Conservation (phyloP, 1,140 invertebrate genomes). For the Neotoxoptera formosana region DNA sequence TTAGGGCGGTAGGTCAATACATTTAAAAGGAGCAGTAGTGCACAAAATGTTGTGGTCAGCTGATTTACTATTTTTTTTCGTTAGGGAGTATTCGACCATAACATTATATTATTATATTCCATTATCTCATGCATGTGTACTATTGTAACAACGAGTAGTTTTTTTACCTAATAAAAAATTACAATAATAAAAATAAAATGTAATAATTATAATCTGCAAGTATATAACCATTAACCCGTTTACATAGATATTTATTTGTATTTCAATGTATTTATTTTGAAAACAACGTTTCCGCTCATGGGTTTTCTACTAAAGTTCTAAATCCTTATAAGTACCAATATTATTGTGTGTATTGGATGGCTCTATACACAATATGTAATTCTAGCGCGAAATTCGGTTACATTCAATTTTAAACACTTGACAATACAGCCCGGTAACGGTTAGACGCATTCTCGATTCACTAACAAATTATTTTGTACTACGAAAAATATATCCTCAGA, state of each 20-base stretch:
- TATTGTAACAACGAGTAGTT: background rate
- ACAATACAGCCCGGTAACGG: background rate
- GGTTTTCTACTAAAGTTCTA: background rate
- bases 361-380: background rate
- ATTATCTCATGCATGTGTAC: background rate
- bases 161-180: background rate
- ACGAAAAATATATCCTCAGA: background rate
- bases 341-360: background rate
- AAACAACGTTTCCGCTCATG: background rate
- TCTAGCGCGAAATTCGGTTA: background rate
- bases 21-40: background rate
- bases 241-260: background rate
- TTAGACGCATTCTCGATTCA: background rate
- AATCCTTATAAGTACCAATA: background rate
- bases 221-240: too few relatives aligned
- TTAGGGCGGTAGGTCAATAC: background rate
- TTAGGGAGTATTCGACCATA: background rate
- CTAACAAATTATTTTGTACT: background rate
- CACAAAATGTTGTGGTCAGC: background rate
- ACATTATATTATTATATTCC: background rate
- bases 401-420: background rate
- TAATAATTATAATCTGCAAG: background rate
- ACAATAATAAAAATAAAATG: background rate
- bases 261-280: background rate
- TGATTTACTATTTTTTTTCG: background rate